A percentile compares a stretch with the other conserved stretches of the same genome.
These are phyloP conservation scores for Drosophila colorata DNA, from an alignment of 2,888 invertebrate species.

Conservation along the genomic window DNA sequence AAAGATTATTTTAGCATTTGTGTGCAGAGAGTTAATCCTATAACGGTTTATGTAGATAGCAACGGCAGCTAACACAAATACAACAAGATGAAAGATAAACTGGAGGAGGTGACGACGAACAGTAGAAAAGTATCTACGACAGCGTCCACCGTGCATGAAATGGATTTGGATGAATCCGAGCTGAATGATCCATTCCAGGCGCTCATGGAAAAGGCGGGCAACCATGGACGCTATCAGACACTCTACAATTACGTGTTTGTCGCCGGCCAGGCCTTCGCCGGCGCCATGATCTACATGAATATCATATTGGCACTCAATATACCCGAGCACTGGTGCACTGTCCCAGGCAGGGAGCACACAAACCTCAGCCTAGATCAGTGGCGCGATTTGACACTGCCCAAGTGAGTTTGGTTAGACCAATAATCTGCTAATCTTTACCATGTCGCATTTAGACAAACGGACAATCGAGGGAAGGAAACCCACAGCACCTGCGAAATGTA, in stretches of 20 bases:
- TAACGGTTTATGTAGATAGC: slow-evolving; percentile 14
- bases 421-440: neutral
- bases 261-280: slow-evolving; percentile 85
- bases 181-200: slow-evolving; percentile 86
- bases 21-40: slow-evolving; percentile 20
- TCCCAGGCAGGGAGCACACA: slow-evolving; percentile 86
- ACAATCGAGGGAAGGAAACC: slow-evolving; percentile 83
- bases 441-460: slow-evolving; percentile 71
- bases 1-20: slow-evolving; percentile 42
- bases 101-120: slow-evolving; percentile 37
- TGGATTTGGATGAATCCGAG: slow-evolving; percentile 68
- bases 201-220: slow-evolving; percentile 86
- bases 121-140: slow-evolving; percentile 55
- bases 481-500: slow-evolving; percentile 86
- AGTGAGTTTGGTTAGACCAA: slow-evolving; percentile 80
- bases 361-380: slow-evolving; percentile 86
- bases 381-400: slow-evolving; percentile 86
- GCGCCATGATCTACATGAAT: slow-evolving; percentile 86
- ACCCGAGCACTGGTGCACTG: slow-evolving; percentile 87
- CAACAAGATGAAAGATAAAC: slow-evolving; percentile 59
- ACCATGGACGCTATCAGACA: slow-evolving; percentile 86
- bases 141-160: slow-evolving; percentile 40
- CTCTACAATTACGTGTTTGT: slow-evolving; percentile 86
- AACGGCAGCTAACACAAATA: slow-evolving; percentile 17
- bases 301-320: slow-evolving; percentile 86